A percentile compares a stretch with the other conserved stretches of the same genome.
These are phyloP conservation scores for Climacteris rufus DNA, from an alignment of 2,113 vertebrate species.

Conservation along the genomic window DNA sequence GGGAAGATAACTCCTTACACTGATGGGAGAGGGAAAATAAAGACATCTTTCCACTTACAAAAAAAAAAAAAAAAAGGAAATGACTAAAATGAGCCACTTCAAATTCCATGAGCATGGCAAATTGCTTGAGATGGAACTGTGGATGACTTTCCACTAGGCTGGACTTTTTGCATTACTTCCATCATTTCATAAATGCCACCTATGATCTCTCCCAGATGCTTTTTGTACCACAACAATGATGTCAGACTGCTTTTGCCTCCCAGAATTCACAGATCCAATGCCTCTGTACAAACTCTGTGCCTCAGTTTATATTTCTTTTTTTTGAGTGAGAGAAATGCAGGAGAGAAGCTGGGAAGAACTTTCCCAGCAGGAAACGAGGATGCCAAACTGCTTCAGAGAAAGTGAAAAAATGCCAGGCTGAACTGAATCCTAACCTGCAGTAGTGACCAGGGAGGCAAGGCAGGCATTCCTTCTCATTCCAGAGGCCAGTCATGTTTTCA, in stretches of 20 bases:
- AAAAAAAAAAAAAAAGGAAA: not conserved
- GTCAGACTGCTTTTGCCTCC: not conserved
- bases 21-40: rapidly evolving
- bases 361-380: not conserved
- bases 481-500: constrained; percentile 72
- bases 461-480: constrained; percentile 79
- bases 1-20: not conserved
- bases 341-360: not conserved
- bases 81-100: not conserved
- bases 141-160: not conserved
- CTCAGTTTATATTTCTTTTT: not conserved
- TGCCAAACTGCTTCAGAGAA: not conserved
- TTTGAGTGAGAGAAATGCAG: not conserved
- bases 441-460: constrained; percentile 85
- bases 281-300: not conserved
- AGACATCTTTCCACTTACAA: not conserved
- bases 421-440: constrained; percentile 75
- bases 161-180: not conserved
- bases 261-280: not conserved
- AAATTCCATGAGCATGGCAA: not conserved
- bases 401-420: not conserved
- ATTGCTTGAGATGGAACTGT: not conserved
- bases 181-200: not conserved
- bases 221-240: rapidly evolving
- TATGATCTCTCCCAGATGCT: not conserved